Conservation (phyloP, 2,888 invertebrate species). For the Vannuccia rotundouncinata region DNA sequence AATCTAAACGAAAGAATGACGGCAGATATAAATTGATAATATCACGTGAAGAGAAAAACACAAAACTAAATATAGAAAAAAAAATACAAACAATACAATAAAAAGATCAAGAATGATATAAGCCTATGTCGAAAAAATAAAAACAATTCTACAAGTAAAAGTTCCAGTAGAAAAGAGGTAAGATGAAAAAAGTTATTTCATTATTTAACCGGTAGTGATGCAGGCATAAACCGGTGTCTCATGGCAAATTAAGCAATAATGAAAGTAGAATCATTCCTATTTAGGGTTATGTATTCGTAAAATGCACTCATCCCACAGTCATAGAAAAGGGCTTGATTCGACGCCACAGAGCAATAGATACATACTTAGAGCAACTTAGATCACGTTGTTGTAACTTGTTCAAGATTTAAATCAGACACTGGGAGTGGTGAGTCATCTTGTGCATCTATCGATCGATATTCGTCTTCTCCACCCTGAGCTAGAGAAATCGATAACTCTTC, state of each 20-base stretch:
- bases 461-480: neutral
- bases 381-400: too few relatives aligned
- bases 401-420: neutral
- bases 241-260: neutral
- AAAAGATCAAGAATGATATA: neutral
- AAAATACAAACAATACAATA: neutral
- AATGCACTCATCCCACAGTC: too few relatives aligned
- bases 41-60: too few relatives aligned
- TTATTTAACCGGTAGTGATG: neutral
- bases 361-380: too few relatives aligned
- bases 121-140: neutral
- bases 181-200: too few relatives aligned
- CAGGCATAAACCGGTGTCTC: neutral
- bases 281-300: too few relatives aligned
- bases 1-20: too few relatives aligned
- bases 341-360: too few relatives aligned
- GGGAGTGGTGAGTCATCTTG: neutral
- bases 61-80: neutral
- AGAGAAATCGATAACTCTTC: neutral
- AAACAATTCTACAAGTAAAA: too few relatives aligned
- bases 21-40: too few relatives aligned
- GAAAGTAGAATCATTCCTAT: neutral
- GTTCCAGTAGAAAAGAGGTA: too few relatives aligned
- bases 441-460: neutral
- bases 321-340: too few relatives aligned